A percentile compares a stretch with the other conserved stretches of the same genome.
These are phyloP conservation scores for Heliconius cydno DNA, from an alignment of 2,888 invertebrate genomes.

Conservation along the genomic window DNA sequence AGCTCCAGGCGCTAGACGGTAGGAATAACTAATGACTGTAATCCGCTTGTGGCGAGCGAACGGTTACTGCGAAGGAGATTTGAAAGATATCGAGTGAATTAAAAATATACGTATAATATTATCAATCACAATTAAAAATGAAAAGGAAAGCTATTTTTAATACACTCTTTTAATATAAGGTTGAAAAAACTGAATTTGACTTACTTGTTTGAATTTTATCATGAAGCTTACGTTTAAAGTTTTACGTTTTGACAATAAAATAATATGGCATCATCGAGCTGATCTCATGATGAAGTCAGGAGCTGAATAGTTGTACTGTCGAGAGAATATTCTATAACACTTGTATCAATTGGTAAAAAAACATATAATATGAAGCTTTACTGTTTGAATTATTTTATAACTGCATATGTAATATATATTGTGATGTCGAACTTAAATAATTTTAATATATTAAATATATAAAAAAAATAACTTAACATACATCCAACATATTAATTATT, in stretches of 20 bases:
- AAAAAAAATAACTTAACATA: too few relatives aligned
- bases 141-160: not conserved
- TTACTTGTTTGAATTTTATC: too few relatives aligned
- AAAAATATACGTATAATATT: constrained; percentile 15
- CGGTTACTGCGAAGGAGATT: constrained; percentile 73
- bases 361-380: too few relatives aligned
- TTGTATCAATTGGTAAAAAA: too few relatives aligned
- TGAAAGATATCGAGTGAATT: constrained; percentile 19
- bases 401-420: too few relatives aligned
- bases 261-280: not conserved
- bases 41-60: constrained; percentile 78
- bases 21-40: constrained; percentile 81
- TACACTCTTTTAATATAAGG: not conserved
- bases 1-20: constrained; percentile 74
- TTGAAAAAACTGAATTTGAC: not conserved
- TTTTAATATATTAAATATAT: too few relatives aligned
- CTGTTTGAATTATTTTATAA: too few relatives aligned
- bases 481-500: too few relatives aligned
- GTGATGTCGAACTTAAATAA: too few relatives aligned
- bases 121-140: not conserved
- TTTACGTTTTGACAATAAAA: too few relatives aligned
- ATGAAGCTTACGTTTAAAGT: too few relatives aligned
- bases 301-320: not conserved
- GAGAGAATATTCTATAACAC: not conserved
- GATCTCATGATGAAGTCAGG: not conserved